These are phyloP conservation scores for Patella ulyssiponensis DNA, from an alignment of 2,888 invertebrate genomes.

Conservation along the genomic window DNA sequence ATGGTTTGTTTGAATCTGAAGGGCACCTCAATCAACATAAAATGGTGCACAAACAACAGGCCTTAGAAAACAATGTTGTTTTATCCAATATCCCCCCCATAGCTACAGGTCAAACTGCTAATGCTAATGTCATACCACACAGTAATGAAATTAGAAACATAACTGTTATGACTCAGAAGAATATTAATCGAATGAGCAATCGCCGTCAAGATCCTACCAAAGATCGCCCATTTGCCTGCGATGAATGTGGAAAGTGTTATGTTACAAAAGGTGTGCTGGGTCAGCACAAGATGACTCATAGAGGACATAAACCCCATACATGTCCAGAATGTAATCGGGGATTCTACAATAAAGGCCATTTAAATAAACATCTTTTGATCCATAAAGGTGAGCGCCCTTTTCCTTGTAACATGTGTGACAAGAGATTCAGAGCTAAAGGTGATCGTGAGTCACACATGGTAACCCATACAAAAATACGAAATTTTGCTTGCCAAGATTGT, in stretches of 20 bases:
- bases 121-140: not conserved
- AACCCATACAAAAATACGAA: constrained; percentile 3
- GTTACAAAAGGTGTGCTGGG: not conserved
- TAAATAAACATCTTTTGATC: constrained; percentile 11
- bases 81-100: not conserved
- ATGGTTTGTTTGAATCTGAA: constrained; percentile 7
- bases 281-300: constrained; percentile 7
- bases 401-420: constrained; percentile 14
- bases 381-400: not conserved
- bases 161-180: not conserved
- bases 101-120: not conserved
- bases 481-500: constrained; percentile 1
- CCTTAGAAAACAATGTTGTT: constrained; percentile 4
- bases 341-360: constrained; percentile 1
- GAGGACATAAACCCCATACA: constrained; percentile 11
- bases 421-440: constrained; percentile 12
- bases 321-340: constrained; percentile 10
- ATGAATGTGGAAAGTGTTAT: constrained; percentile 7
- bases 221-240: not conserved
- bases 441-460: constrained; percentile 7
- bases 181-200: not conserved
- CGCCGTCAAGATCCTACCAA: not conserved
- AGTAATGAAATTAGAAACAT: not conserved
- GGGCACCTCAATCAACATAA: constrained; percentile 4
- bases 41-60: constrained; percentile 1